Evolutionary conservation across 2,888 invertebrate species (phyloP).

Genomic region (Sesia bembeciformis): DNA sequence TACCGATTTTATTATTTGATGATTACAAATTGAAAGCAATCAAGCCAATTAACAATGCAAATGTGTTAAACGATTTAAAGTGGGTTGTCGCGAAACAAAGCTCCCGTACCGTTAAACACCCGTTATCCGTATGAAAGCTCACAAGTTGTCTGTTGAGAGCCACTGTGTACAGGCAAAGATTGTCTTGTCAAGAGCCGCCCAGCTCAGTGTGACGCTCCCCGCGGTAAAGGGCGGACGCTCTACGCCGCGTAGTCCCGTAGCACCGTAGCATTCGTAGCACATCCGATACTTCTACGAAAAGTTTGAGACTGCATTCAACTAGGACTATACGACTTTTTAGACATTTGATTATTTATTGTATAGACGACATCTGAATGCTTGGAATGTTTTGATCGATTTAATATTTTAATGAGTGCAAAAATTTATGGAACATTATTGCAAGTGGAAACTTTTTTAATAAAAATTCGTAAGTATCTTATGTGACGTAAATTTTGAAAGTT

Average conservation of each 20-base stretch:
- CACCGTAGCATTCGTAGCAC: slow-evolving; percentile 15
- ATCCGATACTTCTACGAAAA: slow-evolving; percentile 28
- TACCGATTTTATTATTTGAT: too few species aligned
- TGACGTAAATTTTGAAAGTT: slow-evolving; percentile 40
- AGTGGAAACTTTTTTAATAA: slow-evolving; percentile 29
- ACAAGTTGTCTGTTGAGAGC: slow-evolving; percentile 59
- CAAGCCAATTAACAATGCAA: too few species aligned
- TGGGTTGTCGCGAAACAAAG: slow-evolving; percentile 42
- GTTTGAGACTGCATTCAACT: not conserved
- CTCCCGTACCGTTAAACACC: slow-evolving; percentile 33
- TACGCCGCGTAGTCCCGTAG: slow-evolving; percentile 32
- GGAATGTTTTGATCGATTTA: not conserved
- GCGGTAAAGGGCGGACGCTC: slow-evolving; percentile 52
- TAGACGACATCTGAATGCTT: too few species aligned
- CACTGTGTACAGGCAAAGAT: slow-evolving; percentile 49
- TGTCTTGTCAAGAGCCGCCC: slow-evolving; percentile 60
- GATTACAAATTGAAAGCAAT: too few species aligned
- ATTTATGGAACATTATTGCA: slow-evolving; percentile 4
- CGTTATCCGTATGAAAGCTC: slow-evolving; percentile 59
- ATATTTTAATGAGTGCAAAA: not conserved
- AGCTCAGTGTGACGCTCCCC: slow-evolving; percentile 60
- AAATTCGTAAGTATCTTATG: slow-evolving; percentile 5
- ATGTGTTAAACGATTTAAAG: too few species aligned
- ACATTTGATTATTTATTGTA: too few species aligned
- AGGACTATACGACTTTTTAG: too few species aligned